phyloP scores from a whole-genome alignment of 2,113 vertebrate genomes.

The Proteles cristata region DNA sequence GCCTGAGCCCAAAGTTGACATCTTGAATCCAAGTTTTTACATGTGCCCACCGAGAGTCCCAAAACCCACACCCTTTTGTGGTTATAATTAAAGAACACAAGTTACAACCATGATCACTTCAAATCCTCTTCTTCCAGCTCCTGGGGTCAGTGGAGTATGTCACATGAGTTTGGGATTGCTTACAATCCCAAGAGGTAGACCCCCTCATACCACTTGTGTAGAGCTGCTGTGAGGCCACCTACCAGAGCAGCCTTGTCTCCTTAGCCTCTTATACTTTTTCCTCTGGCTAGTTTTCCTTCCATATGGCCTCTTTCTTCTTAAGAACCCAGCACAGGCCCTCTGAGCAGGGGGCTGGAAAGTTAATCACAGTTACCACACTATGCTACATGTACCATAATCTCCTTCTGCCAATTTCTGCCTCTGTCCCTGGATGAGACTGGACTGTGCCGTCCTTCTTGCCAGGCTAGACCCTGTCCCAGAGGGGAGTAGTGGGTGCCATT shows the following conservation, averaged over 20 bases:
- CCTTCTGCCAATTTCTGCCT: not conserved
- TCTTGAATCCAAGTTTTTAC: not conserved
- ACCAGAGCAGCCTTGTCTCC: too few relatives aligned
- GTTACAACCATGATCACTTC: not conserved
- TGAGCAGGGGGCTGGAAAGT: not conserved
- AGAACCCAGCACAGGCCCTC: not conserved
- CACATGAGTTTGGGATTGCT: not conserved
- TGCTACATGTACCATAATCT: accelerated
- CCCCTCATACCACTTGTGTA: accelerated
- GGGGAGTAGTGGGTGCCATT: not conserved
- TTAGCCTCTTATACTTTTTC: not conserved
- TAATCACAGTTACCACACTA: accelerated
- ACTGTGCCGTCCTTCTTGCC: not conserved
- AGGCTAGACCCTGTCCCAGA: not conserved
- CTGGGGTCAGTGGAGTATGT: not conserved
- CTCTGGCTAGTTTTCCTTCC: not conserved
- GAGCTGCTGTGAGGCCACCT: too few relatives aligned
- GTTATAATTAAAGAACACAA: not conserved
- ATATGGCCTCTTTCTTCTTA: not conserved
- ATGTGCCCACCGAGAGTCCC: not conserved
- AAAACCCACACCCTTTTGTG: too few relatives aligned
- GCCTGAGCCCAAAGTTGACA: not conserved
- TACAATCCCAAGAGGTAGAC: not conserved
- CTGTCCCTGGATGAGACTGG: not conserved
- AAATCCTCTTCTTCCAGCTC: not conserved